A percentile compares a stretch with the other conserved stretches of the same genome.
Conservation (phyloP, 1,140 invertebrate genomes). For the Drosophila mojavensis region DNA sequence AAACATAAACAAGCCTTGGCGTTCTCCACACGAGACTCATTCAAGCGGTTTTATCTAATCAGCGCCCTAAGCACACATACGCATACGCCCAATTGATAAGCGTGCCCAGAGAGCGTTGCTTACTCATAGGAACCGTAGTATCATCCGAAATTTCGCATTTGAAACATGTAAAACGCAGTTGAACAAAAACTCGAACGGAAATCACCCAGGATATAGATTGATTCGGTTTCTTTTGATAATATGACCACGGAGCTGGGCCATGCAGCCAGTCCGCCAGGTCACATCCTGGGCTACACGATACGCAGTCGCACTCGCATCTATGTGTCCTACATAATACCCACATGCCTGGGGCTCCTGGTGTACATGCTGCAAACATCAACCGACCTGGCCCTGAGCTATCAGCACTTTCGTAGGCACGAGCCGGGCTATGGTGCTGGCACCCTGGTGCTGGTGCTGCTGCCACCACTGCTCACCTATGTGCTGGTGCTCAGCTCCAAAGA, state of each 20-base stretch:
- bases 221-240: not conserved
- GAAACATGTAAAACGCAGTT: conserved; percentile 30
- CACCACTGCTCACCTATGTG: conserved; percentile 62
- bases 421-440: conserved; percentile 71
- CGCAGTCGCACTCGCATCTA: conserved; percentile 85
- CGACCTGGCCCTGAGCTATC: conserved; percentile 85
- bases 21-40: conserved; percentile 26
- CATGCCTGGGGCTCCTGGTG: conserved; percentile 82
- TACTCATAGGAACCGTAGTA: conserved; percentile 72
- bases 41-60: conserved; percentile 59
- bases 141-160: conserved; percentile 53
- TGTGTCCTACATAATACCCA: conserved; percentile 85
- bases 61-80: conserved; percentile 33
- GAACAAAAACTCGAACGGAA: not conserved
- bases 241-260: conserved; percentile 45
- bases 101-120: conserved; percentile 15
- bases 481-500: conserved; percentile 82
- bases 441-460: conserved; percentile 58
- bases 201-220: not conserved
- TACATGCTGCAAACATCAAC: conserved; percentile 85
- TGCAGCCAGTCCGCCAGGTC: conserved; percentile 80
- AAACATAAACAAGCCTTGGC: conserved; percentile 64
- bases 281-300: conserved; percentile 85
- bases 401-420: conserved; percentile 85
- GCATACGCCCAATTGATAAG: conserved; percentile 40